A percentile compares a stretch with the other conserved stretches of the same genome.
Conservation (phyloP, 2,797 vertebrate species). For the Remorina albescens region DNA sequence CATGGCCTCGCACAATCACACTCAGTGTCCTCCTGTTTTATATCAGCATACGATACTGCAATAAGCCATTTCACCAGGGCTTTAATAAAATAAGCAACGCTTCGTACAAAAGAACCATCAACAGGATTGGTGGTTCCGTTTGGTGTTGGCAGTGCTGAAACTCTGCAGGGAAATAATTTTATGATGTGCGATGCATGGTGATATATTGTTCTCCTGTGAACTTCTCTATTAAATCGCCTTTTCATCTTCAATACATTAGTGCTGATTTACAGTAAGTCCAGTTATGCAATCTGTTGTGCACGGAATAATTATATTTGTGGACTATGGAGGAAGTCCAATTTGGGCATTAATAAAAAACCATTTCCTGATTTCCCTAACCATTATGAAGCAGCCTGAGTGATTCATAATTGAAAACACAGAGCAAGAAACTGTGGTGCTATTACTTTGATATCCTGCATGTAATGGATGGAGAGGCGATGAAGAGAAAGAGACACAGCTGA, state of each 20-base stretch:
- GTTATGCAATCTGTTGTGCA: constrained; percentile 29
- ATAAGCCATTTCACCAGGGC: constrained; percentile 43
- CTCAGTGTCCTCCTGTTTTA: constrained; percentile 44
- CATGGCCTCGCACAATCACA: constrained; percentile 52
- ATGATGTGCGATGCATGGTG: constrained; percentile 6
- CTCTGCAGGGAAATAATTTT: constrained; percentile 13
- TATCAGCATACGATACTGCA: constrained; percentile 39
- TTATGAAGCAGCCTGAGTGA: constrained; percentile 32
- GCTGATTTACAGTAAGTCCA: constrained; percentile 24
- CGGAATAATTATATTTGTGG: constrained; percentile 34
- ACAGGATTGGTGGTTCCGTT: constrained; percentile 16
- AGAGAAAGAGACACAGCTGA: neutral
- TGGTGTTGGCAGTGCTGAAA: neutral
- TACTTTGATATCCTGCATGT: constrained; percentile 13
- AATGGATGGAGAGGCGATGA: too few species aligned
- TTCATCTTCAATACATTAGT: constrained; percentile 10
- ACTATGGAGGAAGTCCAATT: constrained; percentile 27
- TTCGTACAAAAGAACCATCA: constrained; percentile 3
- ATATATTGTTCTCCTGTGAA: neutral
- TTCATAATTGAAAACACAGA: constrained; percentile 56
- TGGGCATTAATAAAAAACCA: constrained; percentile 58
- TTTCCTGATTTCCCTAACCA: constrained; percentile 51
- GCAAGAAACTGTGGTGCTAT: constrained; percentile 9
- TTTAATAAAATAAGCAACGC: constrained; percentile 18
- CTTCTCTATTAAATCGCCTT: constrained; percentile 17